Percentiles rank a stretch among this genome's conserved stretches.
Conservation (phyloP, 2,888 invertebrate species). For the Petrophora chlorosata region DNA sequence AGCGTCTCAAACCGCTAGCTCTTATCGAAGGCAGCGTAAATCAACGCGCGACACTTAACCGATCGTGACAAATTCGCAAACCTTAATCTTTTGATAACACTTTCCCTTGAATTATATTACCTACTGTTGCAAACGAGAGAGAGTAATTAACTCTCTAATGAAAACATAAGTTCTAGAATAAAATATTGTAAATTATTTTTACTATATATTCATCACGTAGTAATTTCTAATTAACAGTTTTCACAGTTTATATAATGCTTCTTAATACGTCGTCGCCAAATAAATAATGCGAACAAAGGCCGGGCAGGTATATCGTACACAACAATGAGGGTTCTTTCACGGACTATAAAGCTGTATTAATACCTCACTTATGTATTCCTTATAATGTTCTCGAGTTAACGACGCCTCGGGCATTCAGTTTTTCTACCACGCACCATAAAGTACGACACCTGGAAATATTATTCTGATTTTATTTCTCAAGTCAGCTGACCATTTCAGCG, state of each 20-base stretch:
- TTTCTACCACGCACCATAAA: constrained; percentile 77
- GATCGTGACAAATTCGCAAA: constrained; percentile 78
- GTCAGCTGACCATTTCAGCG: constrained; percentile 59
- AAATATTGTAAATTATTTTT: too few species aligned
- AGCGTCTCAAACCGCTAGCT: constrained; percentile 41
- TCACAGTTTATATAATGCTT: constrained; percentile 53
- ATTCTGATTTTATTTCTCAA: constrained; percentile 61
- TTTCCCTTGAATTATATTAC: constrained; percentile 32
- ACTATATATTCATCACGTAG: too few species aligned
- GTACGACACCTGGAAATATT: constrained; percentile 71
- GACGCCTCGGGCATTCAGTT: constrained; percentile 72
- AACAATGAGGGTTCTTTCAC: constrained; percentile 79
- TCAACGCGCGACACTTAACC: constrained; percentile 72
- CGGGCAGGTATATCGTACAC: constrained; percentile 50
- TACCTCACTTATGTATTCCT: constrained; percentile 76
- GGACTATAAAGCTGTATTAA: constrained; percentile 79
- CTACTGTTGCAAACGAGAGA: too few species aligned
- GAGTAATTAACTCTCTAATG: constrained; percentile 6
- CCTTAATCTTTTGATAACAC: constrained; percentile 73
- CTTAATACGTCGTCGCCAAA: constrained; percentile 52
- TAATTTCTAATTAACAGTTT: constrained; percentile 41
- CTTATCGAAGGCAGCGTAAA: constrained; percentile 69
- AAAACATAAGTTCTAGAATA: neutral
- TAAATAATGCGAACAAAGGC: constrained; percentile 59
- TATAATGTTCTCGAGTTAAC: constrained; percentile 82